Base-by-base conservation (phyloP, 2,888 invertebrate species). In the Neocrepidodera transversa region DNA sequence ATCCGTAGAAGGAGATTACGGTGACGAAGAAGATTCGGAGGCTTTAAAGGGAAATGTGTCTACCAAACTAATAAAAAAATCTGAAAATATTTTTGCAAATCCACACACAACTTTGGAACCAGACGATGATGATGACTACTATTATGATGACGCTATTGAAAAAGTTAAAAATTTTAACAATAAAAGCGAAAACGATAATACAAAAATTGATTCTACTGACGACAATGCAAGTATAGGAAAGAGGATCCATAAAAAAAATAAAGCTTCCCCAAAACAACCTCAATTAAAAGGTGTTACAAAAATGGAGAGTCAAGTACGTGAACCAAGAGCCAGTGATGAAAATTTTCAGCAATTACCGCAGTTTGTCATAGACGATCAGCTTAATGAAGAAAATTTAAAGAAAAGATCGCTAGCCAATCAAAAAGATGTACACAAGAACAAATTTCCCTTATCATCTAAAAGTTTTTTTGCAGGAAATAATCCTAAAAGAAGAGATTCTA, bases 1-100 rank as follows among this genome's bases (percentile, higher is more conserved):
- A 5, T 57, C 63, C 4, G 65, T 65, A 0, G 71, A 70, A 60
- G 69, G 68, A n/a, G 70, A 72, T 17, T 69, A 71, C 45, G 62
- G 66, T 0, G 70, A 71, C 30, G 69, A 69, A 58, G 70, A 72
- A 58, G 72, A 70, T 47, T 62, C 68, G 0, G 35, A 56, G 8
- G 62, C 65, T 3, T 23, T 38, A 0, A 60, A 60, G 20, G 60
- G 59, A 35, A 56, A 49, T 4, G 59, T 43, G 1, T 32, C 54
- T 35, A 53, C 52, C 17, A 58, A 64, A 36, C 47, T 66, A 14
- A 48, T 64, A 8, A 71, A 71, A 48, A 64, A 68, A 48, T 65
- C 65, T 1, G 38, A 64, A 20, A 69, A 71, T 38, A 53, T 58
- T 17, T 67, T 69, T 32, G 68, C 69, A 6, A 54, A 67, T 56